Evolutionary conservation across 2,113 vertebrate genomes (phyloP).

Genomic region (Xiphias gladius): DNA sequence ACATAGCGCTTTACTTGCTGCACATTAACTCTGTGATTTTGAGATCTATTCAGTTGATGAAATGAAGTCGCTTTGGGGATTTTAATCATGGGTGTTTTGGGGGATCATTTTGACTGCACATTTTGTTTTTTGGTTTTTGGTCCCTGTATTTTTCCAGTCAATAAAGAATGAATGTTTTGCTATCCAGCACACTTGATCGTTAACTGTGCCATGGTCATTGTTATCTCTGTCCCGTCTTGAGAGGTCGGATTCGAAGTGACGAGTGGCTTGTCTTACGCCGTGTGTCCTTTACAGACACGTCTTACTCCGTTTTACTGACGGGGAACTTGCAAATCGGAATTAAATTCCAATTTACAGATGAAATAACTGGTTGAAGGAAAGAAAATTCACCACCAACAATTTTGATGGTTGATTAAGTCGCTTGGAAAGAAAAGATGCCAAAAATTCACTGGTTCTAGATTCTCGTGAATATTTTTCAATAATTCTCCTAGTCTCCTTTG

Average conservation of each 20-base stretch:
- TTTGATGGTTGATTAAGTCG: background rate
- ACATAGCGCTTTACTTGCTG: conserved; percentile 77
- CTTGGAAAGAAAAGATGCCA: background rate
- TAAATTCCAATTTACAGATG: background rate
- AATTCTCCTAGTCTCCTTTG: too few relatives aligned
- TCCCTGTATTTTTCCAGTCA: conserved; percentile 81
- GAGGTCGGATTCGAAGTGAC: background rate
- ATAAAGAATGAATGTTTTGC: conserved; percentile 85
- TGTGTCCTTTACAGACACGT: background rate
- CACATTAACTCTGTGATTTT: conserved; percentile 72
- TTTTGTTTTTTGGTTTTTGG: conserved; percentile 46
- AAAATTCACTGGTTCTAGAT: background rate
- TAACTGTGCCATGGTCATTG: background rate
- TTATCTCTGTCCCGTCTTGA: background rate
- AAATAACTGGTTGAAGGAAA: background rate
- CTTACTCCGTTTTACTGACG: background rate
- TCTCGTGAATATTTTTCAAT: background rate
- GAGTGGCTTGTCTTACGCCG: too few relatives aligned
- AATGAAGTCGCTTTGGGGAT: conserved; percentile 63
- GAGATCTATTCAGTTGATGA: conserved; percentile 67
- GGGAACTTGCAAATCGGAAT: background rate
- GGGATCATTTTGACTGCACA: conserved; percentile 78
- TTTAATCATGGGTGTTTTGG: conserved; percentile 75
- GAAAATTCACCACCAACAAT: background rate
- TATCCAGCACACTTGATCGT: conserved; percentile 62